phyloP scores from a whole-genome alignment of 1,140 invertebrate species.

The Megathymus violae region DNA sequence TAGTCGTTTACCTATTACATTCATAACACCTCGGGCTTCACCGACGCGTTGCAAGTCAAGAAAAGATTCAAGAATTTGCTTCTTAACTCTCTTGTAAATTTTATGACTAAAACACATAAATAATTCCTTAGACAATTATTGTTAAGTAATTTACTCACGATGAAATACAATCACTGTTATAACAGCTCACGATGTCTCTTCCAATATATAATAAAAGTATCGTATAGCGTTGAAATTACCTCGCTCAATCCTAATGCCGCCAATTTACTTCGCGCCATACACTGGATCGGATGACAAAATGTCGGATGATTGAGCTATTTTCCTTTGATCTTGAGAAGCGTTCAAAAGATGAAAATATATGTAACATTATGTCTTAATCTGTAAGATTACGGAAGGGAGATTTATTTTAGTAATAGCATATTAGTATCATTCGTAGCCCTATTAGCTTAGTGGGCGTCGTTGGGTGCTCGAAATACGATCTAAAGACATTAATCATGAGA shows the following conservation, averaged over 20 bases:
- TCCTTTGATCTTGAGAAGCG: conserved; percentile 9
- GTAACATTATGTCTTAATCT: not conserved
- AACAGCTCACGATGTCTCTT: not conserved
- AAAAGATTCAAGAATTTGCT: too few species aligned
- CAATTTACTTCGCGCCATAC: conserved; percentile 36
- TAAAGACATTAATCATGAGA: too few species aligned
- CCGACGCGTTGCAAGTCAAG: too few species aligned
- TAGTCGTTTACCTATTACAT: too few species aligned
- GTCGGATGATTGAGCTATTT: conserved; percentile 24
- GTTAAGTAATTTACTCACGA: conserved; percentile 10
- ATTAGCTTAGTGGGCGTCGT: too few species aligned
- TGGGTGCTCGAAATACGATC: too few species aligned
- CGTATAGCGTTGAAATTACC: conserved; percentile 40
- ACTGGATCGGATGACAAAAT: conserved; percentile 34
- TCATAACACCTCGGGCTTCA: too few species aligned
- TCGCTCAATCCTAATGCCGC: conserved; percentile 28
- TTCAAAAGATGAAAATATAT: conserved; percentile 9
- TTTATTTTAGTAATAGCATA: not conserved
- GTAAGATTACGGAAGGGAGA: not conserved
- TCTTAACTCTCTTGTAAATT: too few species aligned
- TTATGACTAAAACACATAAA: too few species aligned
- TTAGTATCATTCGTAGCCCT: too few species aligned
- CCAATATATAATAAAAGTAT: conserved; percentile 42
- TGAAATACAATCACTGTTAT: conserved; percentile 4
- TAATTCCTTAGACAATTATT: too few species aligned